Evolutionary conservation across 2,797 vertebrate species (phyloP).

Genomic region (Petrocephalus schoutedeni): DNA sequence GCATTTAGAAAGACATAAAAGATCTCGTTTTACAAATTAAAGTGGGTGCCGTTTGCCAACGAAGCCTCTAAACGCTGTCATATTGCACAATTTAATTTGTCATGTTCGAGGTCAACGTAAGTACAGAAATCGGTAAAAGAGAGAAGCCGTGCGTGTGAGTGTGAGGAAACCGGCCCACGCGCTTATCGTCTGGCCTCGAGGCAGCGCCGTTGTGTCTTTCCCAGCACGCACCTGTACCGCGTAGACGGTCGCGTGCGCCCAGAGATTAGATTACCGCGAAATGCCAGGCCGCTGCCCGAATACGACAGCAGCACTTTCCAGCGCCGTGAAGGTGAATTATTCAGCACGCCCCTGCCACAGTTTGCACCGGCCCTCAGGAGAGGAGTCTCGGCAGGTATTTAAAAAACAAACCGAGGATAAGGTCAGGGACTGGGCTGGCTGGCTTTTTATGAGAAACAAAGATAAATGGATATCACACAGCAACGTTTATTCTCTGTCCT

Average conservation of each 20-base stretch:
- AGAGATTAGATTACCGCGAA: slow-evolving; percentile 28
- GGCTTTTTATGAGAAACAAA: slow-evolving; percentile 23
- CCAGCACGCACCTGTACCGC: not conserved
- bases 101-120: not conserved
- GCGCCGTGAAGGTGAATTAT: slow-evolving; percentile 29
- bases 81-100: not conserved
- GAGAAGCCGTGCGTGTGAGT: not conserved
- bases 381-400: slow-evolving; percentile 13
- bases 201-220: not conserved
- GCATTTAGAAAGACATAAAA: slow-evolving; percentile 3
- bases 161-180: not conserved
- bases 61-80: not conserved
- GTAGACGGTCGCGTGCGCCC: not conserved
- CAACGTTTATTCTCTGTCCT: slow-evolving; percentile 28
- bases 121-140: not conserved
- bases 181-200: not conserved
- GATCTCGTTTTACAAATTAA: not conserved
- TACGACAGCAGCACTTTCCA: slow-evolving; percentile 20
- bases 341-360: not conserved
- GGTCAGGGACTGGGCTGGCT: slow-evolving; percentile 27
- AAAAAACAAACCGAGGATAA: slow-evolving; percentile 32
- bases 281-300: slow-evolving; percentile 18
- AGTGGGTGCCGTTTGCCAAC: not conserved
- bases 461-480: slow-evolving; percentile 25
- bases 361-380: slow-evolving; percentile 17